Base-by-base conservation (phyloP, 2,113 vertebrate species). In the Corythoichthys haematopterus region DNA sequence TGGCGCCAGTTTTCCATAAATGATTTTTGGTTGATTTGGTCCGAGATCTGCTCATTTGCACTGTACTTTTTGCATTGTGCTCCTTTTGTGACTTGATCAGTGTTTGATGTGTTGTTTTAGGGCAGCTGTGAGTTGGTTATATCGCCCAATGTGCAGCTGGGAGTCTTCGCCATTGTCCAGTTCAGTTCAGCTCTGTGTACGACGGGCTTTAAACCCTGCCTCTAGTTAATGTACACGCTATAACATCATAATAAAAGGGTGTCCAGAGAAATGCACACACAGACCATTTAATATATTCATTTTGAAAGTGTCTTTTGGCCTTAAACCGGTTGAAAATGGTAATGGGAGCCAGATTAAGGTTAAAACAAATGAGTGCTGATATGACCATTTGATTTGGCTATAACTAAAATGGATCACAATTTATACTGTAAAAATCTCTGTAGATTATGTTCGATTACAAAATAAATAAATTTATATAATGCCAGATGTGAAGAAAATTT, bases 201-300 rank as follows among this genome's bases (percentile, higher is more conserved):
- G 12, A 12, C 33, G 13, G 55, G 33, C 55, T 36, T 57, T 33
- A 57, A 33, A 36, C 55, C 12, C 13, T 36, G 55, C 33, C 55
- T 57, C 55, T 57, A 11, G 33, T 35, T 36, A 7, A 57, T 37
- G 55, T 36, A 43, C 43, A 20, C 11, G 8, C 53, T 43, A 76
- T 74, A 57, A 69, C 51, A 79, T 37, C 66, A 64, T 62, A 43
- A 64, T 64, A 61, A 46, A 7, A 37, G 38, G 38, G 59, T 61
- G 59, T 45, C n/a, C 38, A 0, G n/a, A 14, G 35, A 61, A 62
- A 62, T 62, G 60, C 46, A 46, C 43, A 20, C 43, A 46, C 43
- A 62, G 13, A 37, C 6, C 10, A 5, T 16, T 40, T 16, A 3
- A 16, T 37, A n/a, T 15, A 52, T 55, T 33, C 3, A 33, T 43